Evolutionary conservation across 2,113 vertebrate genomes (phyloP).

Genomic region (Bubalus kerabau): DNA sequence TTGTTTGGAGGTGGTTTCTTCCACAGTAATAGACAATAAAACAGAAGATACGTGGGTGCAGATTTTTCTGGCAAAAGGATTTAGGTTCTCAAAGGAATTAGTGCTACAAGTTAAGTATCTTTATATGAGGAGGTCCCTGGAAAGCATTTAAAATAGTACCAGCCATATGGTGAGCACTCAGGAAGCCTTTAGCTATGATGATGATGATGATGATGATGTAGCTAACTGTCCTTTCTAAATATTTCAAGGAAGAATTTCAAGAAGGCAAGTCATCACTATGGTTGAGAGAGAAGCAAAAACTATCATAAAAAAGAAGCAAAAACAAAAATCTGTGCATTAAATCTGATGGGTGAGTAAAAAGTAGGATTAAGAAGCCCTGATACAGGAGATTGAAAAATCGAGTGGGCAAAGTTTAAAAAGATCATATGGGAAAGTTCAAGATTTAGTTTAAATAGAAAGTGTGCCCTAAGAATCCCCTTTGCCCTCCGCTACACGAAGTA

Average conservation of each 20-base stretch:
- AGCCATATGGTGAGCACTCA: neutral
- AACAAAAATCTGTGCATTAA: neutral
- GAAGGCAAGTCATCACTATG: neutral
- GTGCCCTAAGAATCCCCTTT: neutral
- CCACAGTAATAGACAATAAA: neutral
- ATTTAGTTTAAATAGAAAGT: neutral
- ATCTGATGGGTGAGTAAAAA: neutral
- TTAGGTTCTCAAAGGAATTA: neutral
- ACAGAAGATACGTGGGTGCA: neutral
- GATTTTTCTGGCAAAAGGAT: neutral
- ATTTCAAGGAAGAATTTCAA: constrained; percentile 29
- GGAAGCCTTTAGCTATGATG: neutral
- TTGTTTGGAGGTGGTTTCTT: neutral
- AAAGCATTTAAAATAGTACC: neutral
- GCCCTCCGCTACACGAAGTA: neutral
- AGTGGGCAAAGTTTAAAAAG: neutral
- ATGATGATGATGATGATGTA: neutral
- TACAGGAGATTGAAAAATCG: neutral
- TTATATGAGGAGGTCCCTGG: neutral
- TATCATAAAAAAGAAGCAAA: neutral
- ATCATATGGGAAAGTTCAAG: neutral
- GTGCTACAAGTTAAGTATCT: neutral
- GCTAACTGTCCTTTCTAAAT: neutral
- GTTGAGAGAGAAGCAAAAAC: neutral
- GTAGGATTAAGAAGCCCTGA: neutral